Evolutionary conservation across 2,888 invertebrate species (phyloP).

Genomic region (Poecilobothrus nobilitatus): DNA sequence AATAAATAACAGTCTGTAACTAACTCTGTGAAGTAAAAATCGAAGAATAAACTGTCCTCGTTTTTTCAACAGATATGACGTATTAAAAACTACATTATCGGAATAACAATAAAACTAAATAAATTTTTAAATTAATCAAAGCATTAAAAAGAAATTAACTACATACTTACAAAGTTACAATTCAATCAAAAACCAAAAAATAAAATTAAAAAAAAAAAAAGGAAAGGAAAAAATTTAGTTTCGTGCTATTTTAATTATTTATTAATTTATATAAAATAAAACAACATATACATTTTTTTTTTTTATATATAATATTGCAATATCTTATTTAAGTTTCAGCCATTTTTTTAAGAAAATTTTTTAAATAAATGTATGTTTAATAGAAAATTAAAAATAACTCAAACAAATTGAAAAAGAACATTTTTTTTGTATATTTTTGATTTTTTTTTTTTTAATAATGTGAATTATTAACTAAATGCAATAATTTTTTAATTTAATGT

Average conservation of each 20-base stretch:
- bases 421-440: not conserved
- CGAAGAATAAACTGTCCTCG: too few relatives aligned
- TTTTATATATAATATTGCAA: not conserved
- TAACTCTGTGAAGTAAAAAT: too few relatives aligned
- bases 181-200: too few relatives aligned
- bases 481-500: not conserved
- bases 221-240: not conserved
- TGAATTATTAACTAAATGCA: constrained; percentile 1
- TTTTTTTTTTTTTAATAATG: not conserved
- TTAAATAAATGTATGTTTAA: not conserved
- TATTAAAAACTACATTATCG: too few relatives aligned
- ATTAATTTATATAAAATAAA: not conserved
- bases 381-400: not conserved
- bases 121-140: too few relatives aligned
- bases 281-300: not conserved
- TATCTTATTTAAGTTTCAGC: not conserved
- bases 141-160: too few relatives aligned
- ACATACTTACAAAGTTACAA: too few relatives aligned
- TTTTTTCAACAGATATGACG: too few relatives aligned
- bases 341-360: not conserved
- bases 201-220: too few relatives aligned
- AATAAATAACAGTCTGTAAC: too few relatives aligned
- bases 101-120: too few relatives aligned
- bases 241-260: not conserved
- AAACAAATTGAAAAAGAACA: not conserved